Base-by-base conservation (phyloP, 2,888 invertebrate genomes). In the Lacanobia oleracea region DNA sequence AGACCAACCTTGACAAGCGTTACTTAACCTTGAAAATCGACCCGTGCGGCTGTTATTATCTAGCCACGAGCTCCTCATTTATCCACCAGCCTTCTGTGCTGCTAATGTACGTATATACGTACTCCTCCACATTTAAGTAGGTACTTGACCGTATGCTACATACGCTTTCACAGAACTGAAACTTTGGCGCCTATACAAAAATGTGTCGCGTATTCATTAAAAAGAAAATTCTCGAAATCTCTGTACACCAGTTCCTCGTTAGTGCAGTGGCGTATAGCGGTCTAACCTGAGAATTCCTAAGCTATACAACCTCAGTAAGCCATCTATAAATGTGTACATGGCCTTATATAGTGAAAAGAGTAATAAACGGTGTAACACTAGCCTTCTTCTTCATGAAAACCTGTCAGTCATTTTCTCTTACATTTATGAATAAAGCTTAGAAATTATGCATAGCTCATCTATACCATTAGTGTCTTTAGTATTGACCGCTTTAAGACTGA, bases 371-470 rank as follows among this genome's bases (percentile, higher is more conserved):
- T 71, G 82, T 81, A 72, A 77, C 72, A 79, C 78, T 78, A 63
- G 71, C 78, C 78, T 82, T 71, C 72, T 60, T 77, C 71, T 77
- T 77, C 66, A 77, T 82, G 82, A 81, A 78, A 79, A 82, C 78
- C 54, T 61, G 82, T 67, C 79, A 72, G 61, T 82, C 56, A 80
- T 79, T 60, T 79, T 66, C 79, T 74, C 57, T 48, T n/a, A 78
- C 66, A 59, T 62, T 77, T 82, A 54, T 59, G 61, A 77, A 81
- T 81, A 37, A 61, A 45, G 43, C 53, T 75, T 53, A n/a, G 53
- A 57, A 64, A 50, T 61, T 70, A 43, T 43, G 43, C 43, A 43
- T 43, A 12, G 43, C 43, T 43, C 43, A 14, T 43, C 43, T 43
- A 43, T 43, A 16, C 14, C 4, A 43, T 16, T 43, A 43, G 5